Evolutionary conservation across 64 coral and sea anemone genomes (phyloP).

Genomic region (Anthopleura sola): DNA sequence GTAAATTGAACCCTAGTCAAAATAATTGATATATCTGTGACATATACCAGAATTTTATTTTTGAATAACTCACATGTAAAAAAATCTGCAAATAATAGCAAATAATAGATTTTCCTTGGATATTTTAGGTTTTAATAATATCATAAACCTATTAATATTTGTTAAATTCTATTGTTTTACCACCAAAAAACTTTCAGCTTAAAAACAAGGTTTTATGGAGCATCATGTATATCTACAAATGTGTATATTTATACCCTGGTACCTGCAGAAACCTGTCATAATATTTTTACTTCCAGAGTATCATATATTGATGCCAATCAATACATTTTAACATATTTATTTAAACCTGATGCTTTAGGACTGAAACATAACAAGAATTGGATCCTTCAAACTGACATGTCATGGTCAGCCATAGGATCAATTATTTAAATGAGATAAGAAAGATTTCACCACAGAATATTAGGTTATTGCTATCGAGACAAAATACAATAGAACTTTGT

Average conservation of each 20-base stretch:
- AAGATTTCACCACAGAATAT: not conserved
- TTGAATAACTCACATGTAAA: too few relatives aligned
- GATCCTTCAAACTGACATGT: not conserved
- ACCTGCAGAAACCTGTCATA: not conserved
- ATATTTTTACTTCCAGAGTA: not conserved
- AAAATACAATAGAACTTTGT: not conserved
- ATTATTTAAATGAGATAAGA: not conserved
- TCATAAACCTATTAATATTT: too few relatives aligned
- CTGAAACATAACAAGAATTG: not conserved
- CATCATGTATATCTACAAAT: not conserved
- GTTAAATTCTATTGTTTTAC: not conserved
- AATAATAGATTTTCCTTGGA: too few relatives aligned
- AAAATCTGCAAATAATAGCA: too few relatives aligned
- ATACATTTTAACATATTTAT: not conserved
- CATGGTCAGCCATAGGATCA: not conserved
- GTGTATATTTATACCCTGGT: not conserved
- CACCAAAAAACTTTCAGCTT: not conserved
- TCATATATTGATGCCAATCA: not conserved
- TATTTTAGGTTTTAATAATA: too few relatives aligned
- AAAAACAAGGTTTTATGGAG: not conserved
- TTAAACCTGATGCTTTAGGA: not conserved
- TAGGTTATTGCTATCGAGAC: not conserved
- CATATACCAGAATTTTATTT: not conserved
- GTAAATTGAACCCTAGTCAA: not conserved
- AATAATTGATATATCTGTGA: not conserved